Percentiles rank a stretch among this genome's conserved stretches.
These are phyloP conservation scores for Aricia agestis DNA, from an alignment of 1,140 invertebrate species.

Conservation along the genomic window DNA sequence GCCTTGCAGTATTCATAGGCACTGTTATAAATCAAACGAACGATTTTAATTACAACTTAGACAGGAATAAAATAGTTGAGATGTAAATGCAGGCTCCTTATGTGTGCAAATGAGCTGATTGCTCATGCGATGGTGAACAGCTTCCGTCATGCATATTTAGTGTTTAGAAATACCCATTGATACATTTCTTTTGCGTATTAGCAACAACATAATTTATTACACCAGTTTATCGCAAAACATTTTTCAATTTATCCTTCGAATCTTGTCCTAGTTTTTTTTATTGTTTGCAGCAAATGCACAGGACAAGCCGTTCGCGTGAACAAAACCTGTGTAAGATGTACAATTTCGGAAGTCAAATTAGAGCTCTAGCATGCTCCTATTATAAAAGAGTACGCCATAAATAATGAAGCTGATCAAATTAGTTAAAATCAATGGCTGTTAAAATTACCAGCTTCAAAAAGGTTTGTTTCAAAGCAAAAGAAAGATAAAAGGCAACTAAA, in stretches of 20 bases:
- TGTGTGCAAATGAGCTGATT: constrained; percentile 13
- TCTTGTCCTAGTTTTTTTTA: neutral
- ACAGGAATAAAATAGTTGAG: neutral
- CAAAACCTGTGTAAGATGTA: no score
- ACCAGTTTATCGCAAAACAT: neutral
- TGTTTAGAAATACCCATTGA: constrained; percentile 9
- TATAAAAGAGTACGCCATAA: no score
- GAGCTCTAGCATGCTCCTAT: no score
- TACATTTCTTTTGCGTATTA: neutral
- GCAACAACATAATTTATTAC: neutral
- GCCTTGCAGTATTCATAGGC: neutral
- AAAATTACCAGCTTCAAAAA: no score
- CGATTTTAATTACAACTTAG: neutral
- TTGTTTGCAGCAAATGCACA: neutral
- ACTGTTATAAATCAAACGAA: neutral
- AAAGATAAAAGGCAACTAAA: neutral
- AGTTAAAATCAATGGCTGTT: no score
- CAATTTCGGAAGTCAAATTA: no score
- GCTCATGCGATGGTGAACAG: neutral
- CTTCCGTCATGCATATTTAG: constrained; percentile 16
- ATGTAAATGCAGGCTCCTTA: neutral
- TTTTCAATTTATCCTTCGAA: neutral
- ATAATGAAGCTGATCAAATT: no score
- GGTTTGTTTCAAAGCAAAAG: neutral
- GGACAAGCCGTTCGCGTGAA: no score